Evolutionary conservation across 2,888 invertebrate genomes (phyloP).

Genomic region (Leptinotarsa juncta): DNA sequence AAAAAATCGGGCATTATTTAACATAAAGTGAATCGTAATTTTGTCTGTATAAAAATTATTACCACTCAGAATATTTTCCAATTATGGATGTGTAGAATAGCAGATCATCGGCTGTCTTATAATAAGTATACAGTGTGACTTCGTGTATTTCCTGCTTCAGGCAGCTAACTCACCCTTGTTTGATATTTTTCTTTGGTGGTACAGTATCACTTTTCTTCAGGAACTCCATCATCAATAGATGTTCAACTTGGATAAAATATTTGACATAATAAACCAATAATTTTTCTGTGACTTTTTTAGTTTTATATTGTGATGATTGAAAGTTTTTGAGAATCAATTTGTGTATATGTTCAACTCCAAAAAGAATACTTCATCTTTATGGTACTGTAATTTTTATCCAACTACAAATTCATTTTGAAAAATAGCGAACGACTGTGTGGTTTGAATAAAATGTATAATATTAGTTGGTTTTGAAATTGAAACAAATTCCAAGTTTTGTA

Average conservation of each 20-base stretch:
- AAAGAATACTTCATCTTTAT: background rate
- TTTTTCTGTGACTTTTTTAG: background rate
- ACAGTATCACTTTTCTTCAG: too few species aligned
- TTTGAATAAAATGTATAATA: constrained; percentile 19
- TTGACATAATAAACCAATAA: background rate
- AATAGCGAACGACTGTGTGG: constrained; percentile 19
- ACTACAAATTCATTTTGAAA: constrained; percentile 9
- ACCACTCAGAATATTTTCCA: constrained; percentile 49
- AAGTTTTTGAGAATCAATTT: too few species aligned
- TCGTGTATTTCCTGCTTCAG: constrained; percentile 57
- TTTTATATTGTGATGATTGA: too few species aligned
- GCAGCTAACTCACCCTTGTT: constrained; percentile 53
- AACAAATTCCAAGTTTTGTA: constrained; percentile 52
- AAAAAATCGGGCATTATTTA: constrained; percentile 22
- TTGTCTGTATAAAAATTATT: constrained; percentile 48
- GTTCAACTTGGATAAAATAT: background rate
- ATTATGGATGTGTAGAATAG: constrained; percentile 56
- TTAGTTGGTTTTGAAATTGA: constrained; percentile 41
- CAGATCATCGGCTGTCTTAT: constrained; percentile 50
- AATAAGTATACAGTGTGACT: constrained; percentile 57
- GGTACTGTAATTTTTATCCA: background rate
- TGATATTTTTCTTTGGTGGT: constrained; percentile 35
- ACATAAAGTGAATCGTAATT: constrained; percentile 24
- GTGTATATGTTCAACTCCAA: too few species aligned
- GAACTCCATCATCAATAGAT: background rate